A percentile compares a stretch with the other conserved stretches of the same genome.
Conservation (phyloP, 2,888 invertebrate genomes). For the Leptinotarsa haldemani region DNA sequence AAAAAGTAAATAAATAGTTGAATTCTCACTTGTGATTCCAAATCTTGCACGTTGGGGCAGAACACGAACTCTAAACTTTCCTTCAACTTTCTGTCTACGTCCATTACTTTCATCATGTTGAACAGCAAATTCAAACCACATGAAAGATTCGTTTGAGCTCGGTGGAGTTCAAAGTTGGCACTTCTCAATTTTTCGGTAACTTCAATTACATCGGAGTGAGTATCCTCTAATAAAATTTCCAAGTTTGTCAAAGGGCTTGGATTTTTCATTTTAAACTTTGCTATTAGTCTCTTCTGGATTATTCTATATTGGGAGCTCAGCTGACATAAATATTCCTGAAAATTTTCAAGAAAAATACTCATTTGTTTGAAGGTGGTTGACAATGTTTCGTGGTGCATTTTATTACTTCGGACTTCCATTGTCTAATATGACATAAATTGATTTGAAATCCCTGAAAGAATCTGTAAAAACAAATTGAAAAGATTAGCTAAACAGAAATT, state of each 20-base stretch:
- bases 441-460: no score
- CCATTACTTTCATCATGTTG: constrained; percentile 57
- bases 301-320: constrained; percentile 80
- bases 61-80: constrained; percentile 57
- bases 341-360: constrained; percentile 28
- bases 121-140: constrained; percentile 57
- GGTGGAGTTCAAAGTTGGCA: constrained; percentile 49
- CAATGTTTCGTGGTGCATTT: no score
- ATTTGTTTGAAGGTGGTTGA: no score
- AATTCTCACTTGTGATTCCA: constrained; percentile 32
- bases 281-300: constrained; percentile 80
- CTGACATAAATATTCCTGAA: constrained; percentile 68
- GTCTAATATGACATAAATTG: no score
- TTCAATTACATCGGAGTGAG: constrained; percentile 72
- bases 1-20: background rate
- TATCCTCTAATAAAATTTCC: constrained; percentile 78
- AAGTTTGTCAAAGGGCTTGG: constrained; percentile 79
- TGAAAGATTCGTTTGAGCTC: constrained; percentile 57
- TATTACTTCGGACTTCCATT: no score
- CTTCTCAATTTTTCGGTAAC: constrained; percentile 68
- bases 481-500: no score
- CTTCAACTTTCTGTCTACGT: constrained; percentile 53
- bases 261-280: constrained; percentile 83
- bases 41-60: constrained; percentile 42
- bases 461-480: no score